Evolutionary conservation across 2,888 invertebrate species (phyloP).

Genomic region (Carpatolechia fugitivella): DNA sequence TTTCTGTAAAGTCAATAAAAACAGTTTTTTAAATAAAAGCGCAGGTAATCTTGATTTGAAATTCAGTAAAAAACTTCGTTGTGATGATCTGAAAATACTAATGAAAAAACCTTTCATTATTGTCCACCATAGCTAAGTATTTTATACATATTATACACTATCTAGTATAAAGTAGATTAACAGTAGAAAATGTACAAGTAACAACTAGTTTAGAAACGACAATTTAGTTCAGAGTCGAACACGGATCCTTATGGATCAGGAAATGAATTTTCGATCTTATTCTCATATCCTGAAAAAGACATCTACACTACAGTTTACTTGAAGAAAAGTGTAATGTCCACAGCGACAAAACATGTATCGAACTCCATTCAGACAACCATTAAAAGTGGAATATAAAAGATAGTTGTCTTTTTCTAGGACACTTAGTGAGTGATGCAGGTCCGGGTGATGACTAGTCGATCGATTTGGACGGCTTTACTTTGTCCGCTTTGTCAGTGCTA

Average conservation of each 20-base stretch:
- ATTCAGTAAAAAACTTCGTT: neutral
- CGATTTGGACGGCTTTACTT: constrained; percentile 74
- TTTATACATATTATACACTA: constrained; percentile 1
- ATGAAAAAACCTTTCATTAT: neutral
- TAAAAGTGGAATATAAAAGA: neutral
- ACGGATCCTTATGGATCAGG: neutral
- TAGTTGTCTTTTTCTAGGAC: neutral
- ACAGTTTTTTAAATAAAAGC: too few relatives aligned
- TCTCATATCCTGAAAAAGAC: neutral
- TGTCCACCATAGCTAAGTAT: neutral
- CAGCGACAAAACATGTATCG: too few relatives aligned
- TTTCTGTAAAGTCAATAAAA: too few relatives aligned
- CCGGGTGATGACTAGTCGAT: constrained; percentile 47
- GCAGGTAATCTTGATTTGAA: neutral
- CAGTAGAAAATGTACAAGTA: constrained; percentile 55
- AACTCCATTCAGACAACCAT: too few relatives aligned
- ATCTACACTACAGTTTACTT: neutral
- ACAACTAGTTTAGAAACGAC: constrained; percentile 31
- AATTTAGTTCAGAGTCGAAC: constrained; percentile 14
- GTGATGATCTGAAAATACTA: too few relatives aligned
- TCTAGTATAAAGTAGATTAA: constrained; percentile 48
- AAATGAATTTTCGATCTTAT: neutral
- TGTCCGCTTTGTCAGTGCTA: constrained; percentile 56
- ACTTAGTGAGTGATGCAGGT: neutral
- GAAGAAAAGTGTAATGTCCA: neutral